Conservation (phyloP, 2,113 vertebrate species). For the Dolichallabes microphthalmus region DNA sequence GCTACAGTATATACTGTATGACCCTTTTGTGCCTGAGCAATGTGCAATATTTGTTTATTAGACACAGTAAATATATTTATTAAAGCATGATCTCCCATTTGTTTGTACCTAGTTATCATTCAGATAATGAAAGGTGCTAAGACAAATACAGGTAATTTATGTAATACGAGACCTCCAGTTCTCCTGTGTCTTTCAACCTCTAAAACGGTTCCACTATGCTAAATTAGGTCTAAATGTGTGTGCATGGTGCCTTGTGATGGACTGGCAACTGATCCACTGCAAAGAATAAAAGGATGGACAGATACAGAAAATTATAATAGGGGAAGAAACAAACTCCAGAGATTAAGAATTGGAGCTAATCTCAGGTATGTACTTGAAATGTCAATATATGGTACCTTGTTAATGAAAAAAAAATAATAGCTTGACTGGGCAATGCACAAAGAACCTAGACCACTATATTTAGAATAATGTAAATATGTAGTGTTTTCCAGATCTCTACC, state of each 20-base stretch:
- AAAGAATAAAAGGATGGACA: background rate
- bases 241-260: background rate
- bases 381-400: background rate
- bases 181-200: background rate
- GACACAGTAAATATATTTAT: constrained; percentile 66
- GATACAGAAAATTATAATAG: background rate
- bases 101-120: constrained; percentile 6
- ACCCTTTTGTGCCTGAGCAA: constrained; percentile 74
- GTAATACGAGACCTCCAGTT: background rate
- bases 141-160: background rate
- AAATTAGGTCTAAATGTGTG: background rate
- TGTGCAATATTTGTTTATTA: constrained; percentile 75
- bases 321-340: background rate
- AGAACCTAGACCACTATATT: background rate
- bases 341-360: background rate
- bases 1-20: constrained; percentile 58
- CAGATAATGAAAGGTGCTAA: background rate
- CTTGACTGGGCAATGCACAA: background rate
- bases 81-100: constrained; percentile 73
- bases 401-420: background rate
- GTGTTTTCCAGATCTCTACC: background rate
- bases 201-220: background rate
- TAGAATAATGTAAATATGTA: background rate
- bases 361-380: background rate
- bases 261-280: background rate